A percentile compares a stretch with the other conserved stretches of the same genome.
phyloP scores from a whole-genome alignment of 2,888 invertebrate genomes.

The Heterodera filipjevi region DNA sequence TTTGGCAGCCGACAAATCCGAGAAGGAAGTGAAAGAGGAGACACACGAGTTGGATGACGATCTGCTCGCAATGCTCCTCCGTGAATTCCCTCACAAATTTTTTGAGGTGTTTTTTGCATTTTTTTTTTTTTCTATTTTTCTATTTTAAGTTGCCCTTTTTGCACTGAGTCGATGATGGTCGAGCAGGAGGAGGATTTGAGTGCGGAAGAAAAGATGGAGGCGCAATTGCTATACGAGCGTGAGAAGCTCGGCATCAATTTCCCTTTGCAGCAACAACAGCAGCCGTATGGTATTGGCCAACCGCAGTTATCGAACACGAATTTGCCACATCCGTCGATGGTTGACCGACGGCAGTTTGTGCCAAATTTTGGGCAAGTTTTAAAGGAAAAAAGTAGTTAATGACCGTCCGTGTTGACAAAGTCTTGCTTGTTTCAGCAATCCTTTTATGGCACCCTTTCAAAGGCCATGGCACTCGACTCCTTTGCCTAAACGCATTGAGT shows the following conservation, averaged over 20 bases:
- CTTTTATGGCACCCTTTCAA: background rate
- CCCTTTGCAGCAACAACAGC: background rate
- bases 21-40: conserved; percentile 47
- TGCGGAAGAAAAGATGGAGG: conserved; percentile 57
- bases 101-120: background rate
- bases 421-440: background rate
- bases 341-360: background rate
- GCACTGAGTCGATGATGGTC: conserved; percentile 59
- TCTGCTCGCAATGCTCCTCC: conserved; percentile 33
- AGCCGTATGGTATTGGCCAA: background rate
- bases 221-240: conserved; percentile 43
- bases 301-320: background rate
- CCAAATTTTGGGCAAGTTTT: background rate
- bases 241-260: conserved; percentile 29
- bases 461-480: conserved; percentile 9
- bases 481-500: background rate
- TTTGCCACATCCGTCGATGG: background rate
- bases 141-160: conserved; percentile 53
- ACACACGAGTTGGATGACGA: conserved; percentile 45
- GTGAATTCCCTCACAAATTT: background rate
- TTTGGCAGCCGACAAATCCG: conserved; percentile 15
- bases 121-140: background rate
- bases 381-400: background rate
- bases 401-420: background rate
- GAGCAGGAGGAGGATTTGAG: conserved; percentile 55